Evolutionary conservation across 2,888 invertebrate species (phyloP), one percentile per base, ranked within the genome.

Genomic region (Imbricaverruca yamaguchii): DNA sequence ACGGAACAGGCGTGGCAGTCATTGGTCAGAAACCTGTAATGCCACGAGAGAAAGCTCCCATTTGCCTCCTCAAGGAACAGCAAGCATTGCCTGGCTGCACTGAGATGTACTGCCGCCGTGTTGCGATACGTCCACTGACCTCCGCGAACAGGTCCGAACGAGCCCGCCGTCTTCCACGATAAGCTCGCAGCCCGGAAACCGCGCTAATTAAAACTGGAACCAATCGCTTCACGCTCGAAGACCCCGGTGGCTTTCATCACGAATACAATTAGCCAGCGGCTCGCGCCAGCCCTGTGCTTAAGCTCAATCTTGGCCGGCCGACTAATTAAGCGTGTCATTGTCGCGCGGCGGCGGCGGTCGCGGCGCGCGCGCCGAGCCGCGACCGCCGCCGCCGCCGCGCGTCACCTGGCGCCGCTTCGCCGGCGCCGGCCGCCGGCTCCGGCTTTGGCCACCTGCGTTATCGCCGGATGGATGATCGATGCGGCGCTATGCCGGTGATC

Each of bases 371-470:
- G 65, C 23, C 23, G 65, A 23, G 61, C 18, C 61, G 61, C 18
- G 15, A 13, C 15, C 61, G 61, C 61, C 18, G 8, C 61, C 18
- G 8, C 61, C 6, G 61, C 13, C 13, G 61, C 61, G 61, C 18
- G 18, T 15, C 67, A 67, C 67, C 67, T 67, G 67, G 67, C 67
- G 67, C n/a, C 67, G n/a, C 3, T 23, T 10, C 65, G 65, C n/a
- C 65, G 67, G 25, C 67, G 67, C 12, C 39, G 11, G 12, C 25
- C 12, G 67, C 15, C 69, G 69, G 39, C 15, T 15, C 39, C 11
- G 69, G 69, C 69, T 69, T 23, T 67, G 39, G 69, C 69, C 69
- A 69, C 69, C 69, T 69, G 69, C 69, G 69, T 39, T 69, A 69
- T 69, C 69, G 12, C 39, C 69, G 69, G 39, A 13, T 8, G 69